phyloP scores from a whole-genome alignment of 2,797 vertebrate genomes.

The Poecilia gillii region DNA sequence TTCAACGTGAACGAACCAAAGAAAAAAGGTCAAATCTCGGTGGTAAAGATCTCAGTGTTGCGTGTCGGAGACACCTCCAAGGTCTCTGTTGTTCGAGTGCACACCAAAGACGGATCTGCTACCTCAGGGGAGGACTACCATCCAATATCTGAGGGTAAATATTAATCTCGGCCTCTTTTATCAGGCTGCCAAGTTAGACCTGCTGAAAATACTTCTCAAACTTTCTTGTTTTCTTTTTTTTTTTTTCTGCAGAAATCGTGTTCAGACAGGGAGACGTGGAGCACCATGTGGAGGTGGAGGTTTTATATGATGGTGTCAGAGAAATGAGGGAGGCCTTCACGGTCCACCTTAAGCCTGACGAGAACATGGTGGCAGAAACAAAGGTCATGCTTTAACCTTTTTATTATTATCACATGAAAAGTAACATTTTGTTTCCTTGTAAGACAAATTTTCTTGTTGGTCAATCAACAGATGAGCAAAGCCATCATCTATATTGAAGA shows the following conservation, averaged over 20 bases:
- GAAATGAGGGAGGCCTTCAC: conserved; percentile 98
- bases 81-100: conserved; percentile 92
- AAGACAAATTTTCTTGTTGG: conserved; percentile 20
- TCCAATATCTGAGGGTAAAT: conserved; percentile 83
- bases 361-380: conserved; percentile 95
- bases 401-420: background rate
- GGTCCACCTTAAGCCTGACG: conserved; percentile 92
- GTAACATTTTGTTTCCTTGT: conserved; percentile 6
- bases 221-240: background rate
- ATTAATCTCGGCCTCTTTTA: background rate
- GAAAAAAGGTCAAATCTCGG: conserved; percentile 81
- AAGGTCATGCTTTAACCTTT: conserved; percentile 79
- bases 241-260: conserved; percentile 84
- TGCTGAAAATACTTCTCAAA: background rate
- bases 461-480: conserved; percentile 85
- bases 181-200: conserved; percentile 5
- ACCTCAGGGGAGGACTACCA: conserved; percentile 95
- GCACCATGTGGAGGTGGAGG: conserved; percentile 89
- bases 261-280: conserved; percentile 90
- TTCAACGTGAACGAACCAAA: conserved; percentile 92
- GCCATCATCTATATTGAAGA: conserved; percentile 96
- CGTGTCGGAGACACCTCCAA: conserved; percentile 92
- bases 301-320: conserved; percentile 88
- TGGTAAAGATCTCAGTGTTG: conserved; percentile 89
- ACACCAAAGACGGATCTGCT: conserved; percentile 97